Evolutionary conservation across 2,113 vertebrate genomes (phyloP), one percentile per base, ranked within the genome.

Genomic region (Xiphias gladius): DNA sequence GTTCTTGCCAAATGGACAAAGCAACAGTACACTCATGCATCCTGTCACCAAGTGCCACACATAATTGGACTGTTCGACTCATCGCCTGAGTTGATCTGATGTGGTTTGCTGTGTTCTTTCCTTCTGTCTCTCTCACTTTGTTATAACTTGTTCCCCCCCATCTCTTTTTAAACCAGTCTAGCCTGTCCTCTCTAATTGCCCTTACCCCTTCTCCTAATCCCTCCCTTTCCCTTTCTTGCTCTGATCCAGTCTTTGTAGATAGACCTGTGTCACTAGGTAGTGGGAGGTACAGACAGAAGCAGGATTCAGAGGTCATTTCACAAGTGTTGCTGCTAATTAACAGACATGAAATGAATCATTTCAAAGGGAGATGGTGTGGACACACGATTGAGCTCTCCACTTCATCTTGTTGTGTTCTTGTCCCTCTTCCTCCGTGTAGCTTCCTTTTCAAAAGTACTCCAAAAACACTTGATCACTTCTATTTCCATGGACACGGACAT

Each of bases 291-390:
- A 72, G 68, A 84, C 62, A 80, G 61, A 86, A 73, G 79, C 37
- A 65, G 88, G 73, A 79, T 88, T 76, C 88, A 91, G 86, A 90
- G 93, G 93, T 92, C 90, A 92, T 82, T 92, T 90, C 66, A 86
- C 78, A 88, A 94, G 89, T 92, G 85, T 59, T 73, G 88, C 84
- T 80, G 79, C 91, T 92, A 94, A 94, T 95, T 94, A 93, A 83
- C 80, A 80, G 85, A 87, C 66, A 79, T 20, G 70, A 69, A 80
- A 89, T 84, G 59, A 89, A 82, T 90, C 32, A 90, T 90, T 91
- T 93, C 88, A 93, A 87, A 91, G 65, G 78, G 85, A 86, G 58
- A 79, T 69, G 65, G 63, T 84, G 84, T 79, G 80, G 80, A 85
- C 58, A 73, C 69, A 84, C 76, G 87, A 79, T 83, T 65, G 80